Evolutionary conservation across 2,888 invertebrate species (phyloP).

Genomic region (Aphrophora alni): DNA sequence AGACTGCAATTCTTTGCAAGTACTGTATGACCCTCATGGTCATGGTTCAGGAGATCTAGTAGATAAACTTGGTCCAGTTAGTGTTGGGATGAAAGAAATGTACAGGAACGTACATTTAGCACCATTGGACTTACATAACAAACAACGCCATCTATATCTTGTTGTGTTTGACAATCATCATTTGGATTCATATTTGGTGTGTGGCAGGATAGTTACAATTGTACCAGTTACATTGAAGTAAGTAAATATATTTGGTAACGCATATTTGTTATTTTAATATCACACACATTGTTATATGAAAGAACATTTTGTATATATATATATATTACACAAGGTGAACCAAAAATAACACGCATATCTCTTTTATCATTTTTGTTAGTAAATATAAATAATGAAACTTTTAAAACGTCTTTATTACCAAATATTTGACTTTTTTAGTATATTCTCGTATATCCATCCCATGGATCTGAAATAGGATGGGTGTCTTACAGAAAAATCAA

Average conservation of each 20-base stretch:
- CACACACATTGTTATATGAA: no score
- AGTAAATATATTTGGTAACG: slow-evolving; percentile 58
- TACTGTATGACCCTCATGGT: slow-evolving; percentile 84
- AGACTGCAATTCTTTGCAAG: slow-evolving; percentile 83
- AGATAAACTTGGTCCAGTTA: slow-evolving; percentile 74
- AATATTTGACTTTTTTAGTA: no score
- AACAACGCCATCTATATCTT: slow-evolving; percentile 78
- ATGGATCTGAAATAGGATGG: no score
- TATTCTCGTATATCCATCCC: no score
- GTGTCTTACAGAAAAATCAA: no score
- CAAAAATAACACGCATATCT: no score
- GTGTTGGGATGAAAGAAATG: slow-evolving; percentile 69
- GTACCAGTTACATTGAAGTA: slow-evolving; percentile 74
- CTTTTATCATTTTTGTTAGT: no score
- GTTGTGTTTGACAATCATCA: slow-evolving; percentile 81
- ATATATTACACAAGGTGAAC: no score
- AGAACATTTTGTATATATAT: no score
- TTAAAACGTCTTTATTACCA: no score
- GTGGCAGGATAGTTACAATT: slow-evolving; percentile 78
- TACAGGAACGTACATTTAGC: slow-evolving; percentile 76
- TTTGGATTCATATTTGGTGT: slow-evolving; percentile 77
- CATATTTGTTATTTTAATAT: no score
- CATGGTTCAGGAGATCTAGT: slow-evolving; percentile 79
- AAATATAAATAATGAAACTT: no score
- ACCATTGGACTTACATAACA: slow-evolving; percentile 75